Conservation (phyloP, 1,140 invertebrate species). For the Scylla paramamosain region DNA sequence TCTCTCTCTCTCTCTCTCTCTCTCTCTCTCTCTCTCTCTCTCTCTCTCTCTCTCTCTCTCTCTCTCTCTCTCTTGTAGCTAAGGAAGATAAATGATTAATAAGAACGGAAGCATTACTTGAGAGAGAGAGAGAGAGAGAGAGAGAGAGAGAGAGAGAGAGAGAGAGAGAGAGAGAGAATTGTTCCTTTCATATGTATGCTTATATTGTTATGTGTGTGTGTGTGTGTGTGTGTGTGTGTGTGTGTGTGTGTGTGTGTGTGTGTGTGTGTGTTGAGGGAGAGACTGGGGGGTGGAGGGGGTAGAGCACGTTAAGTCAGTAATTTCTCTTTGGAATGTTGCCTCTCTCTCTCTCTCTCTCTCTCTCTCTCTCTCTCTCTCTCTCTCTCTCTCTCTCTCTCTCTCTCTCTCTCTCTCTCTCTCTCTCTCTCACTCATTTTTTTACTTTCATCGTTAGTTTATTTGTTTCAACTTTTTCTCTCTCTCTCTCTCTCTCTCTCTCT, state of each 20-base stretch:
- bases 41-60: slow-evolving; percentile 28
- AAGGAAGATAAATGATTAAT: too few species aligned
- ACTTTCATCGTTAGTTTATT: not conserved
- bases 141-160: not conserved
- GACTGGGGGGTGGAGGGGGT: not conserved
- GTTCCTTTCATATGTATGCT: not conserved
- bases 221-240: slow-evolving; percentile 9
- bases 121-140: not conserved
- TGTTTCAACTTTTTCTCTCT: not conserved
- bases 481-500: slow-evolving; percentile 38
- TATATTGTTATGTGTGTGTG: slow-evolving; percentile 15
- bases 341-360: slow-evolving; percentile 57
- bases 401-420: slow-evolving; percentile 39
- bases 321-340: not conserved
- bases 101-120: too few species aligned
- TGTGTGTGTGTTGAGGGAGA: not conserved
- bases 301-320: not conserved
- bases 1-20: not conserved
- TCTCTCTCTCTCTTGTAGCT: too few species aligned
- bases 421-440: slow-evolving; percentile 12
- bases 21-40: not conserved
- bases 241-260: slow-evolving; percentile 1
- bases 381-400: slow-evolving; percentile 2
- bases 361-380: slow-evolving; percentile 59
- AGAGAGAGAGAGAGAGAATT: not conserved